Conservation (phyloP, 2,113 vertebrate genomes). For the Sylvilagus bachmani region DNA sequence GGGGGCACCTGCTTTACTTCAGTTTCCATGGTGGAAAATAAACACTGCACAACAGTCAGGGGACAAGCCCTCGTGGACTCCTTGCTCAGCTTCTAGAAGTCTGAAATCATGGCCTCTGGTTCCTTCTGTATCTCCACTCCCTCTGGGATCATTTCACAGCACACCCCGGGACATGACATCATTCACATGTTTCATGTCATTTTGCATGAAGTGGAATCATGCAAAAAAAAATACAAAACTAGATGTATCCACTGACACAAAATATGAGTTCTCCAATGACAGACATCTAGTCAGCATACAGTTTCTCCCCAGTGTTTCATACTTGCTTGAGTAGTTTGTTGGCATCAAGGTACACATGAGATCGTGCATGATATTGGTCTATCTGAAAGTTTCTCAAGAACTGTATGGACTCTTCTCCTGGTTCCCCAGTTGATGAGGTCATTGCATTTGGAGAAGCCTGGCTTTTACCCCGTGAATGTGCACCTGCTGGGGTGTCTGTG, state of each 20-base stretch:
- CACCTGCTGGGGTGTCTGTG: neutral
- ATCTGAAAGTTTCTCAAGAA: neutral
- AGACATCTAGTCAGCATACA: neutral
- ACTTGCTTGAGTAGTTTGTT: constrained; percentile 26
- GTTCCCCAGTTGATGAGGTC: neutral
- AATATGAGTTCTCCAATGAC: neutral
- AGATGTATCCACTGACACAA: neutral
- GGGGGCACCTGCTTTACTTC: neutral
- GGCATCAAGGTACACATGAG: constrained; percentile 13
- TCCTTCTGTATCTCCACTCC: neutral
- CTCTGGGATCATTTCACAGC: neutral
- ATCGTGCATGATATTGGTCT: neutral
- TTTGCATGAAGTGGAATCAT: neutral
- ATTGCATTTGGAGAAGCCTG: constrained; percentile 10
- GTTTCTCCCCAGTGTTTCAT: neutral
- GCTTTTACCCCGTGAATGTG: neutral
- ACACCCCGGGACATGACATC: neutral
- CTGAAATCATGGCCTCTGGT: neutral
- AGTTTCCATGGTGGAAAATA: constrained; percentile 12
- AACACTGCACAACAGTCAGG: neutral
- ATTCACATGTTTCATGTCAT: neutral
- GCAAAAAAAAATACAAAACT: neutral
- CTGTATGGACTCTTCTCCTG: neutral
- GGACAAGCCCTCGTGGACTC: neutral
- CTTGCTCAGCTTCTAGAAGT: neutral